Base-by-base conservation (phyloP, 2,797 vertebrate genomes). In the Sebastiscus tertius region DNA sequence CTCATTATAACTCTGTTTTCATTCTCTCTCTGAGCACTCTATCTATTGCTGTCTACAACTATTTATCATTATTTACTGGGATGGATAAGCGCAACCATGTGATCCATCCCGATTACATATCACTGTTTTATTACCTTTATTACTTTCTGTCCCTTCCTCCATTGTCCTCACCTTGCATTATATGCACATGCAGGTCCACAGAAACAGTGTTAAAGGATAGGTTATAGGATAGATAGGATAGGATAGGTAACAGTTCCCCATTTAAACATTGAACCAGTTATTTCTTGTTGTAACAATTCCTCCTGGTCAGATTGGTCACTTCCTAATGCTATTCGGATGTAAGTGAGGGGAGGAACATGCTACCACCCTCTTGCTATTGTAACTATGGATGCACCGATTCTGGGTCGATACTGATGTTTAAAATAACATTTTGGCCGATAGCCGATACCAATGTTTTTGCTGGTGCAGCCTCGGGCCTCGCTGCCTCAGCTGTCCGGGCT, bases 21-120 rank as follows among this genome's bases (percentile, higher is more conserved):
- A 64, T 79, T 59, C 49, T 42, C 52, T 42, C 4, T 46, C 22
- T 49, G 13, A 29, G 29, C 31, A 2, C 54, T 36, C 39, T 24
- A 9, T 64, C 72, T 52, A 13, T 31, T 46, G 46, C 60, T 9
- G 12, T 65, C 36, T 46, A 1, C 12, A 34, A 16, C 49, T 33
- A 63, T 80, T 42, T 59, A 20, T 84, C 72, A 67, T 74, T 27
- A 68, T 82, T 2, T 67, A 20, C 34, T 22, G 10, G 26, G 46
- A 63, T 49, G 33, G 27, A 55, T 12, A 13, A 13, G 62, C 49
- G 72, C 7, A 72, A 42, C 39, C 39, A 5, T 60, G 75, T 31
- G n/a, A 79, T 75, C 59, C 20, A 16, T 72, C 71, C 22, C 18
- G 54, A 34, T 63, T 49, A 58, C 65, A n/a, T 24, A 8, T 56